Percentiles rank a stretch among this genome's conserved stretches.
Conservation (phyloP, 2,113 vertebrate species). For the Leptocoma aspasia region DNA sequence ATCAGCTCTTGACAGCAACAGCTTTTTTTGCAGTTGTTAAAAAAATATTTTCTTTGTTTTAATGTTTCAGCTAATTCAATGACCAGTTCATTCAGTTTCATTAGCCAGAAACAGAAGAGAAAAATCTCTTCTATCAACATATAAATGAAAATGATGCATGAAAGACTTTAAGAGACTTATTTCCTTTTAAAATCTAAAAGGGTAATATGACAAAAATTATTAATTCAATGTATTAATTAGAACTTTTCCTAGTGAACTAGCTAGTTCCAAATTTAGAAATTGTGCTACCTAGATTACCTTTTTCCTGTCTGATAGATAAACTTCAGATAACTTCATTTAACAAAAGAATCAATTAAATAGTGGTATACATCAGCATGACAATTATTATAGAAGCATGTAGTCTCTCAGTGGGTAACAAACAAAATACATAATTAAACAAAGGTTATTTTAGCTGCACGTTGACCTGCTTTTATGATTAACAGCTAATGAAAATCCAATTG, state of each 20-base stretch:
- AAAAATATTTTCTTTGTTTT: not conserved
- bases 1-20: not conserved
- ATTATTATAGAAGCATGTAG: not conserved
- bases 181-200: not conserved
- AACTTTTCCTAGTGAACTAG: not conserved
- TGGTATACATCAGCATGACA: not conserved
- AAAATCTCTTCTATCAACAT: not conserved
- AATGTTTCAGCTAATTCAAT: not conserved
- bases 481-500: not conserved
- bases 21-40: not conserved
- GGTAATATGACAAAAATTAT: not conserved
- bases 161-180: not conserved
- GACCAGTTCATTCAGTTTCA: not conserved
- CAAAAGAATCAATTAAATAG: not conserved
- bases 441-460: not conserved
- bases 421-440: not conserved
- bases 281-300: not conserved
- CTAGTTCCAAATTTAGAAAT: not conserved
- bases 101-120: not conserved
- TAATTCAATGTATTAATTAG: not conserved
- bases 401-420: not conserved
- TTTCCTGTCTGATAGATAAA: not conserved
- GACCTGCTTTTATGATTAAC: not conserved
- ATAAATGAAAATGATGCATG: not conserved
- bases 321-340: not conserved